Evolutionary conservation across 2,797 vertebrate genomes (phyloP).

Genomic region (Alauda arvensis): DNA sequence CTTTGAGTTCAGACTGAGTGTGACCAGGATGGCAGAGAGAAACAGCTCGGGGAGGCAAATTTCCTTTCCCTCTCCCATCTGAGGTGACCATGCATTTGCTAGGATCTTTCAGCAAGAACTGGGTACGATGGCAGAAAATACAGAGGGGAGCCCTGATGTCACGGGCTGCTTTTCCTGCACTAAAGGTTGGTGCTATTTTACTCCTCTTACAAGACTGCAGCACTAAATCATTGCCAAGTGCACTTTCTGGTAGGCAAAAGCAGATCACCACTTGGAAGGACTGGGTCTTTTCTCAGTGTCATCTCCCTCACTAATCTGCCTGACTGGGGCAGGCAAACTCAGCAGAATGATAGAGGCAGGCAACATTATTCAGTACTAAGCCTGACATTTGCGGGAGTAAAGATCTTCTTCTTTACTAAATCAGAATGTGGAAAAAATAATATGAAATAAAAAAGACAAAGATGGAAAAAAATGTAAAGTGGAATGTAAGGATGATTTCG

Average conservation of each 20-base stretch:
- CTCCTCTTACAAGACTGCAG: background rate
- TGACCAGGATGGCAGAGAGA: background rate
- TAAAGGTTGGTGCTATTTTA: constrained; percentile 40
- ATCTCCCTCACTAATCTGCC: background rate
- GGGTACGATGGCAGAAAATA: constrained; percentile 70
- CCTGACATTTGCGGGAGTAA: background rate
- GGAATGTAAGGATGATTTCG: background rate
- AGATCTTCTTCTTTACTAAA: background rate
- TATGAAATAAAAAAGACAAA: background rate
- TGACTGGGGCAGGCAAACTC: background rate
- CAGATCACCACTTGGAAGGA: background rate
- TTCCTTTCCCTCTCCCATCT: background rate
- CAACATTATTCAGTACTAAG: background rate
- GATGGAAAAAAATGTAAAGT: background rate
- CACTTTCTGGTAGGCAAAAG: background rate
- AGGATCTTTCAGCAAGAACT: constrained; percentile 68
- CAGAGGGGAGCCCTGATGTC: constrained; percentile 51
- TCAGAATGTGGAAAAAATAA: background rate
- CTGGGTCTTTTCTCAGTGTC: background rate
- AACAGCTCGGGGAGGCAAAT: background rate
- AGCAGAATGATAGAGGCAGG: background rate
- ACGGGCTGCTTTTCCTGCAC: constrained; percentile 38
- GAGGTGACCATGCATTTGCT: constrained; percentile 61
- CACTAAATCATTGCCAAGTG: background rate
- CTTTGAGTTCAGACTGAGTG: background rate